Conservation (phyloP, 2,797 vertebrate genomes). For the Platalea minor region DNA sequence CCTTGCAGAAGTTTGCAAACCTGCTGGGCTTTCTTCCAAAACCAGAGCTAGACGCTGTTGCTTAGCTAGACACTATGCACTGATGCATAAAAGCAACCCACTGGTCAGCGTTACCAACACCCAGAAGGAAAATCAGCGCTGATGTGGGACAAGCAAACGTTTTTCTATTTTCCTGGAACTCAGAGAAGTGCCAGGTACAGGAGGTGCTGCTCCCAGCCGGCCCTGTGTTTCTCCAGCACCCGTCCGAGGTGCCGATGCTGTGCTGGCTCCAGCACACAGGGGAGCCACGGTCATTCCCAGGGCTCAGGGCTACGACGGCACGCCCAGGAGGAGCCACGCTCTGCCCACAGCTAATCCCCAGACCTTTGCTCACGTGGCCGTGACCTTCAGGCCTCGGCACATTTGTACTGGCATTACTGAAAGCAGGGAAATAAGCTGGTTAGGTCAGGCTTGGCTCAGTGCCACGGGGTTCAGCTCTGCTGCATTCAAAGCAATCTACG, state of each 20-base stretch:
- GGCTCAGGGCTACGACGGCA: background rate
- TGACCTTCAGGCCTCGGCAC: background rate
- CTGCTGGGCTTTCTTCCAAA: background rate
- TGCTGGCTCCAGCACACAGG: fast-evolving
- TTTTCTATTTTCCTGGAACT: background rate
- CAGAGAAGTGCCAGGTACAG: background rate
- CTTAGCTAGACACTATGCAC: too few relatives aligned
- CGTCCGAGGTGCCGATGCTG: fast-evolving
- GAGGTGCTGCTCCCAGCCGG: background rate
- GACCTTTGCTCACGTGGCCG: background rate
- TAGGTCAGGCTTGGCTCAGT: background rate
- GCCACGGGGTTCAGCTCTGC: background rate
- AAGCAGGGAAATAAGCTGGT: constrained; percentile 9
- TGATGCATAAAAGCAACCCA: background rate
- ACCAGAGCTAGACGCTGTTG: background rate
- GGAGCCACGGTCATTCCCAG: fast-evolving
- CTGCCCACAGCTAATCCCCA: background rate
- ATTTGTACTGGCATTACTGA: background rate
- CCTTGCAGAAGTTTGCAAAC: background rate
- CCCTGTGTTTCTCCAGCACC: background rate
- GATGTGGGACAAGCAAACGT: background rate
- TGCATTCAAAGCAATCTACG: background rate
- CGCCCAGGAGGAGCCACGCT: background rate
- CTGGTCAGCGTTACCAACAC: background rate
- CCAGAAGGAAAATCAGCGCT: constrained; percentile 11